These are phyloP conservation scores for Spialia ferax DNA, from an alignment of 2,888 invertebrate species.

Conservation along the genomic window DNA sequence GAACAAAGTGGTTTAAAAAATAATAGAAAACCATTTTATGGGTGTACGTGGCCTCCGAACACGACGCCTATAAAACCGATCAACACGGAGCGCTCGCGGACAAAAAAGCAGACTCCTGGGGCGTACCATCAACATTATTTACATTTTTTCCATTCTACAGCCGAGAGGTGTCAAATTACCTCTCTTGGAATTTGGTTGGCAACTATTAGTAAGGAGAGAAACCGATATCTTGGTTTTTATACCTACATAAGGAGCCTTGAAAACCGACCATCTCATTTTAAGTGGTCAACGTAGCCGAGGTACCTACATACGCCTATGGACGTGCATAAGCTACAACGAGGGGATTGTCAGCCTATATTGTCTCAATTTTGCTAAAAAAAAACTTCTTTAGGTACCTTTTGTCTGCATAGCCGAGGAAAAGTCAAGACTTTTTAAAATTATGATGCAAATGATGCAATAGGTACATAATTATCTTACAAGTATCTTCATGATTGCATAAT, in stretches of 20 bases:
- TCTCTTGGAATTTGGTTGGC: constrained; percentile 66
- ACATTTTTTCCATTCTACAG: constrained; percentile 69
- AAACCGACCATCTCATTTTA: background rate
- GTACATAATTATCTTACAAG: too few relatives aligned
- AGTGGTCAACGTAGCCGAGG: background rate
- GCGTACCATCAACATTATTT: constrained; percentile 74
- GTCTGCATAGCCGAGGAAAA: too few relatives aligned
- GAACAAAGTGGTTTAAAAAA: constrained; percentile 67
- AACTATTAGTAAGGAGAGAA: constrained; percentile 15
- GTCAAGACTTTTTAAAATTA: too few relatives aligned
- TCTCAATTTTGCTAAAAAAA: too few relatives aligned
- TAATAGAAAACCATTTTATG: constrained; percentile 63
- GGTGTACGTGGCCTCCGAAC: constrained; percentile 61
- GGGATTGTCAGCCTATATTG: too few relatives aligned
- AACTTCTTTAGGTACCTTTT: too few relatives aligned
- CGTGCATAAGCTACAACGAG: too few relatives aligned
- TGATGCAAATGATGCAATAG: too few relatives aligned
- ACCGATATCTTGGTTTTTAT: constrained; percentile 16
- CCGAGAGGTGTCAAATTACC: constrained; percentile 81
- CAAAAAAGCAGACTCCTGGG: constrained; percentile 69
- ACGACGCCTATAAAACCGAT: constrained; percentile 72
- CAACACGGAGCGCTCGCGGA: constrained; percentile 57
- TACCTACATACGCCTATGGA: too few relatives aligned
- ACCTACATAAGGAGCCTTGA: background rate
- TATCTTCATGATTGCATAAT: too few relatives aligned